These are phyloP conservation scores for Natrix natrix DNA, from an alignment of 2,797 vertebrate species.

Conservation along the genomic window DNA sequence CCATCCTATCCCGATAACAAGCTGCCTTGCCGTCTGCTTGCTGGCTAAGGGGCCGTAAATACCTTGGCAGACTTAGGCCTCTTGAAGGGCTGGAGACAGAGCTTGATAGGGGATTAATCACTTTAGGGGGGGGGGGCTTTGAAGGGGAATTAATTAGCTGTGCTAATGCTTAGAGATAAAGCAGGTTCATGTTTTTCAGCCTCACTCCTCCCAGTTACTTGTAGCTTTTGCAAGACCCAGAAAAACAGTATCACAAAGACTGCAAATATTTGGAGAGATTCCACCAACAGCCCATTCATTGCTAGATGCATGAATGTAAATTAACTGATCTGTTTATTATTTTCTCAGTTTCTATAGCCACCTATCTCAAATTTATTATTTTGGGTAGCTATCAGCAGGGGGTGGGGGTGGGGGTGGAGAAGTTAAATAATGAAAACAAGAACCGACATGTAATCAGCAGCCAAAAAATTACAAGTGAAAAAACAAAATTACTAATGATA, in stretches of 20 bases:
- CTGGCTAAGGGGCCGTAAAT: slow-evolving; percentile 57
- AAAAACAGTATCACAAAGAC: slow-evolving; percentile 41
- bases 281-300: slow-evolving; percentile 36
- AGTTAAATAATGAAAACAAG: background rate
- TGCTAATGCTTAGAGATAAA: slow-evolving; percentile 63
- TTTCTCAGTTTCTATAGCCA: background rate
- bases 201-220: slow-evolving; percentile 34
- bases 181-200: slow-evolving; percentile 45
- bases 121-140: background rate
- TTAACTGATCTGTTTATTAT: background rate
- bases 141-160: slow-evolving; percentile 62
- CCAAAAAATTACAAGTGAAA: background rate
- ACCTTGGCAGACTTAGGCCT: slow-evolving; percentile 60
- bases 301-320: slow-evolving; percentile 30
- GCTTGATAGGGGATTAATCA: slow-evolving; percentile 61
- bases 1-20: slow-evolving; percentile 57
- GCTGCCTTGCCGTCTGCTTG: slow-evolving; percentile 45
- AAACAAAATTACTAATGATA: background rate
- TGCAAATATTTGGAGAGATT: slow-evolving; percentile 20
- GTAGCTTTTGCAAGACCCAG: slow-evolving; percentile 37
- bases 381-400: background rate
- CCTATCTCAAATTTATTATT: background rate
- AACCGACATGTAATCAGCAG: background rate
- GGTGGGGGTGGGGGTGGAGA: too few relatives aligned
- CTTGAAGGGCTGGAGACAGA: slow-evolving; percentile 59